Base-by-base conservation (phyloP, 92 coral and sea anemone genomes). In the Bergia sp. region DNA sequence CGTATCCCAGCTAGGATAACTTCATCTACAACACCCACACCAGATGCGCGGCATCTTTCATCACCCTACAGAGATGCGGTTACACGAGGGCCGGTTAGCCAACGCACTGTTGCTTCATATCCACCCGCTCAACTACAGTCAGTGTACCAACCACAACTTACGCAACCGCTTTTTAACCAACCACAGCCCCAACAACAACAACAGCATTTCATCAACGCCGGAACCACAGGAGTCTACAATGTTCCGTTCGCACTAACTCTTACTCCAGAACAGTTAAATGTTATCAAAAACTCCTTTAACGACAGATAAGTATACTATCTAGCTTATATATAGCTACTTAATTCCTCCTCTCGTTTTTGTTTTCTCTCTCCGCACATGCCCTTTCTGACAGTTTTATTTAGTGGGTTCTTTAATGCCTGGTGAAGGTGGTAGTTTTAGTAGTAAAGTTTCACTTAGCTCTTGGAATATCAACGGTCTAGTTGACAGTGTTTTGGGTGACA, bases 391-490 rank as follows among this genome's bases (percentile, higher is more conserved):
- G 72, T 65, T 65, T 65, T 65, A 65, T 65, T 65, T 65, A 5
- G 72, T 65, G 72, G 72, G 72, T 65, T 65, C 72, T 65, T 65
- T 65, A 75, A 75, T 75, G 79, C 79, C 79, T 75, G 79, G 79
- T 39, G 44, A 75, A 75, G 44, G 47, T 74, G 44, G 44, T 75
- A 37, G 79, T 75, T 75, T 16, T 10, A 39, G 79, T 13, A 0
- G 37, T 39, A 76, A 43, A 21, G n/a, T 76, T 12, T 76, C 76
- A 7, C 38, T 71, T 39, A 71, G 76, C 76, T 23, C 76, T 39
- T 71, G 76, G 76, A 71, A 71, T 39, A 36, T 71, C 36, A 71
- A 71, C 76, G 76, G 76, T 10, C 38, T 71, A 71, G 76, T 36
- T 7, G 76, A 71, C 38, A 9, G 39, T 10, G 76, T 71, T 12